Evolutionary conservation across 2,888 invertebrate genomes (phyloP).

Genomic region (Zeuzera pyrina): DNA sequence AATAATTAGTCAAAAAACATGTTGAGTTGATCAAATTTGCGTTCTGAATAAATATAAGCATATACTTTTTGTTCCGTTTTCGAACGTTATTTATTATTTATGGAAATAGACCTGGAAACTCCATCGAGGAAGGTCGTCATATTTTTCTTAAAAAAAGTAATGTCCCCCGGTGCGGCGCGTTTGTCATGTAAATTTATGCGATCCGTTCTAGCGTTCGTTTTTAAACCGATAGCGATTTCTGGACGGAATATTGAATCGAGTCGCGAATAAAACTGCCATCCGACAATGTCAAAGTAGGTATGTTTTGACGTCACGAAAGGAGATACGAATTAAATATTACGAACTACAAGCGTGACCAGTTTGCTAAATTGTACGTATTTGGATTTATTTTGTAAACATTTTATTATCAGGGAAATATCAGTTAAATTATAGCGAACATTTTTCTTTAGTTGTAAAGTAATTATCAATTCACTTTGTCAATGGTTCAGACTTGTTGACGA

Average conservation of each 20-base stretch:
- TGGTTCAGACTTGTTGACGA: no score
- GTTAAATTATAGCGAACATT: no score
- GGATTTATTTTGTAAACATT: no score
- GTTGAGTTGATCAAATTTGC: conserved; percentile 63
- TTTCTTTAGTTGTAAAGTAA: no score
- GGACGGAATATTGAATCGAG: conserved; percentile 57
- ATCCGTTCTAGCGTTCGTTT: conserved; percentile 59
- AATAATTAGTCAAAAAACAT: no score
- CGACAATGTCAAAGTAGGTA: conserved; percentile 38
- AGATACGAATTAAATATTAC: conserved; percentile 36
- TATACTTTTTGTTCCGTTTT: conserved; percentile 58
- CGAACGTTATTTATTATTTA: conserved; percentile 71
- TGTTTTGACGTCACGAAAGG: conserved; percentile 47
- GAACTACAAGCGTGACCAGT: conserved; percentile 16
- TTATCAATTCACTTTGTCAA: no score
- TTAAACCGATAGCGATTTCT: conserved; percentile 63
- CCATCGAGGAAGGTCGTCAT: conserved; percentile 62
- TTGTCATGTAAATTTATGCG: conserved; percentile 70
- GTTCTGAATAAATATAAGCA: conserved; percentile 59
- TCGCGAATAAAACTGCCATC: no score
- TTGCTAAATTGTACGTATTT: no score
- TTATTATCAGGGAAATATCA: no score
- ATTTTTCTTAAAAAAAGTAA: conserved; percentile 68
- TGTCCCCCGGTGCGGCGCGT: conserved; percentile 46
- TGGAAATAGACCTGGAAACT: conserved; percentile 67